Evolutionary conservation across 2,113 vertebrate genomes (phyloP), one percentile per base, ranked within the genome.

Genomic region (Todiramphus chloris): DNA sequence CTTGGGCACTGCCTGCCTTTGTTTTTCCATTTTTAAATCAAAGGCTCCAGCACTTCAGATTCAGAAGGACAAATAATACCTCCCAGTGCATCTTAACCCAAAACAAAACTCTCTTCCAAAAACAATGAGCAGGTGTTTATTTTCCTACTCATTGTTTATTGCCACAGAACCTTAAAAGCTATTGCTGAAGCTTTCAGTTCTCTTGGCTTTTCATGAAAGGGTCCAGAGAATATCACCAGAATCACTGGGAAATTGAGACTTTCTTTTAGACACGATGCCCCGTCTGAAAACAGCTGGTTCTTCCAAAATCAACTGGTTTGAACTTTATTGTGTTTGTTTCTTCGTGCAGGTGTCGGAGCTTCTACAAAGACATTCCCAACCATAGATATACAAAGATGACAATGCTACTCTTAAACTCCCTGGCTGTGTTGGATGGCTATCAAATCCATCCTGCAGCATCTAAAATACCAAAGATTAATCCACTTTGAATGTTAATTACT

Each of bases 151-250:
- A 39, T 60, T 78, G n/a, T 93, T 94, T 88, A 55, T 88, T 93
- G 79, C 53, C 63, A 37, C 53, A 85, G 64, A 50, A 19, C 43
- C 81, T 87, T 35, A 48, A 73, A 81, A 77, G 63, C 68, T 73
- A 39, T 80, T 58, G 48, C 79, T 81, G 68, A 76, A 87, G 87
- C 31, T 55, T 59, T 77, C 59, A 10, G 27, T 68, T 81, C 11
- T 41, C 50, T 88, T 96, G 90, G 95, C 93, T 88, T 68, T 88
- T 63, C 83, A 60, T 88, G 43, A 90, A 96, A 94, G 89, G 46
- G 2, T 20, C 39, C 3, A 21, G 41, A 68, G 74, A 88, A 7
- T 11, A 88, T 85, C 83, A 43, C 35, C 75, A 82, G 60, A 68
- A 78, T 19, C 69, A 30, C 9, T 74, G 79, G 23, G 87, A 93